Percentiles rank a stretch among this genome's conserved stretches.
These are phyloP conservation scores for Excalfactoria chinensis DNA, from an alignment of 2,113 vertebrate genomes.

Conservation along the genomic window DNA sequence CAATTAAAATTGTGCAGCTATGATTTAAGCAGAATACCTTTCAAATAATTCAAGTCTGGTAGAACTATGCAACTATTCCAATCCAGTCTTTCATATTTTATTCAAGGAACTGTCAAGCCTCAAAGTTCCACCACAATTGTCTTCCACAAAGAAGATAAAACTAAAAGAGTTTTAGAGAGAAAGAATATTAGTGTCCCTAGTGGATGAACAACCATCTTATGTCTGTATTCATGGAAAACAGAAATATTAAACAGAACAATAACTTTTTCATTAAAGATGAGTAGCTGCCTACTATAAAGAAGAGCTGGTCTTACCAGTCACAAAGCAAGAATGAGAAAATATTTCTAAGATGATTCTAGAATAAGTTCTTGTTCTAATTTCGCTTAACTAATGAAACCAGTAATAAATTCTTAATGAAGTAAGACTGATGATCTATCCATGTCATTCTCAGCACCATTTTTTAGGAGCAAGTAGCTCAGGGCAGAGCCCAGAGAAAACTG, in stretches of 20 bases:
- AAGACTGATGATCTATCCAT: rapidly evolving
- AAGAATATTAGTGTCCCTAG: not conserved
- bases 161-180: not conserved
- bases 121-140: not conserved
- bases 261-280: not conserved
- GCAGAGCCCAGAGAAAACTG: not conserved
- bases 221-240: not conserved
- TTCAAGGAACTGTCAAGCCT: constrained; percentile 39
- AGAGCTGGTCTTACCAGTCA: not conserved
- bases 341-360: not conserved
- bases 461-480: not conserved
- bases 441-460: not conserved
- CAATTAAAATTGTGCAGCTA: constrained; percentile 52
- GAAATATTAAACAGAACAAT: not conserved
- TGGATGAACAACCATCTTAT: not conserved
- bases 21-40: constrained; percentile 46
- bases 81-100: constrained; percentile 36
- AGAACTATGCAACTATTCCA: not conserved
- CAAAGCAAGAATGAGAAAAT: not conserved
- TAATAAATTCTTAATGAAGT: not conserved
- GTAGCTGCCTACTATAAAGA: not conserved
- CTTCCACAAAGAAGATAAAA: constrained; percentile 33
- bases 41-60: constrained; percentile 48
- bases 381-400: not conserved
- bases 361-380: not conserved